Percentiles rank a stretch among this genome's conserved stretches.
These are phyloP conservation scores for Hemiprocne comata DNA, from an alignment of 2,113 vertebrate species.

Conservation along the genomic window DNA sequence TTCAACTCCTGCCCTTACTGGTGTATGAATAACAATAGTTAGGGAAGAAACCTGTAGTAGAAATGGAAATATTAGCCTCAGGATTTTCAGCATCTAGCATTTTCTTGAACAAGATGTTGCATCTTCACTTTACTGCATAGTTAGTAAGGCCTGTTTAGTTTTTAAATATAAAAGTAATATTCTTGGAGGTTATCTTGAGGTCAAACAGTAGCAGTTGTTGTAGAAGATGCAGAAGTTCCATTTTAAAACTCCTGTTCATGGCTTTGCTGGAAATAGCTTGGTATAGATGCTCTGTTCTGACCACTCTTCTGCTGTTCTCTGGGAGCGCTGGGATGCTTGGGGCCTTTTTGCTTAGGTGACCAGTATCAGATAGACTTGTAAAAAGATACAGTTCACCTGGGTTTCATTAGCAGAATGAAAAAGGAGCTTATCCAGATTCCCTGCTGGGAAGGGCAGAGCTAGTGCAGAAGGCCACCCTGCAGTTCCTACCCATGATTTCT, in stretches of 20 bases:
- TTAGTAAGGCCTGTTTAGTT: neutral
- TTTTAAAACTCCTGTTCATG: neutral
- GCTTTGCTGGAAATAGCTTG: neutral
- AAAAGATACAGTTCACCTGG: neutral
- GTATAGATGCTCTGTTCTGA: neutral
- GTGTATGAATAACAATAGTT: neutral
- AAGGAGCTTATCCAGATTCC: neutral
- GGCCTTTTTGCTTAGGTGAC: neutral
- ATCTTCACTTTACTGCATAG: neutral
- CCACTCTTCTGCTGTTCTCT: neutral
- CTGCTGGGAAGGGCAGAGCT: neutral
- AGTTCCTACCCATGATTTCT: conserved; percentile 19
- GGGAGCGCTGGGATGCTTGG: too few relatives aligned
- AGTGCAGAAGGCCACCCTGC: conserved; percentile 5
- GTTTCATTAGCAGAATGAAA: conserved; percentile 43
- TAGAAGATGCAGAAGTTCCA: neutral
- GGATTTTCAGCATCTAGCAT: neutral
- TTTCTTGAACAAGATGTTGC: neutral
- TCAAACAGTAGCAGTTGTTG: neutral
- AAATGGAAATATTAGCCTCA: neutral
- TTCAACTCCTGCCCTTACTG: neutral
- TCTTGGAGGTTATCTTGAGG: neutral
- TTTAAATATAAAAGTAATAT: neutral
- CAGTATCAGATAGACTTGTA: neutral
- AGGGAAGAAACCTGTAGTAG: neutral